Base-by-base conservation (phyloP, 2,888 invertebrate genomes). In the Patella depressa region DNA sequence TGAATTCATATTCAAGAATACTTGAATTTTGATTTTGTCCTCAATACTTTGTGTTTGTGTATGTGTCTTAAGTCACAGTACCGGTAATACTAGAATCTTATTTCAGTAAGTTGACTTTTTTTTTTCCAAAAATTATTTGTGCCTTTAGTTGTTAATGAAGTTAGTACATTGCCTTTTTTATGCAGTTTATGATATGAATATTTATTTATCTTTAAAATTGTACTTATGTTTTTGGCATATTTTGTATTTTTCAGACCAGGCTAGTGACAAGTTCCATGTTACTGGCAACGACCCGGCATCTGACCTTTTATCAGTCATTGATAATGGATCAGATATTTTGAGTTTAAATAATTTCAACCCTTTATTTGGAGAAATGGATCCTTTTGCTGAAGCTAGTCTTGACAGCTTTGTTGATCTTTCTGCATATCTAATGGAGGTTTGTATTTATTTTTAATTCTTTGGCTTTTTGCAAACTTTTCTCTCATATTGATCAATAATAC, bases 341-440 rank as follows among this genome's bases (percentile, higher is more conserved):
- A 73, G 53, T 24, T 34, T 57, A 19, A 34, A 29, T 54, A 73
- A 53, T 74, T 53, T 71, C 76, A 75, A 24, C 69, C 71, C 69
- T 75, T 73, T 24, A 34, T 80, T 19, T 77, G 75, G 53, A 75
- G 74, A 74, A 54, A 80, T 81, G 75, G 85, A 86, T 73, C 78
- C 77, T 3, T 72, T 80, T 55, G 81, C 76, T 3, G 80, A 81
- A n/a, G 79, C 78, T 70, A 81, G 81, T 59, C 82, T 89, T 79
- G 86, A 87, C 79, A 87, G 86, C 78, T 88, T 87, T 78, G 82
- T 87, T 78, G 87, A 89, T 80, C 84, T 89, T 53, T 84, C 87
- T 59, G 82, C 83, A 73, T 84, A 85, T 79, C 78, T 87, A 54
- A 75, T 77, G 73, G 81, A 78, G 82, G 87, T 88, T 75, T 75